Conservation (phyloP, 2,797 vertebrate genomes). For the Sciurus vulgaris region DNA sequence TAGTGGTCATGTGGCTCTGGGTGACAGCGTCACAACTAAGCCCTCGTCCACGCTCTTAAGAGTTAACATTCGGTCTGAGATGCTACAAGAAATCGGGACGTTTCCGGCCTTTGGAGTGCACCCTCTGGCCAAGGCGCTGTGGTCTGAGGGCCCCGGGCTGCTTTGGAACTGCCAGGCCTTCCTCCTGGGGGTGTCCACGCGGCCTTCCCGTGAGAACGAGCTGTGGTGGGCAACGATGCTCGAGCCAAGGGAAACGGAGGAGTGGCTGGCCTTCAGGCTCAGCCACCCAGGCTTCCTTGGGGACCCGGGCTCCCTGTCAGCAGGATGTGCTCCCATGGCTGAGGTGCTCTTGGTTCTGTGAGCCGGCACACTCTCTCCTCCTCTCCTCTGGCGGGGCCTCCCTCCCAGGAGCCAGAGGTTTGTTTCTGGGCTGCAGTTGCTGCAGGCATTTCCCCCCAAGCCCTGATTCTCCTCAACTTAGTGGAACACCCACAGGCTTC, state of each 20-base stretch:
- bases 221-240: not conserved
- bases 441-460: not conserved
- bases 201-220: not conserved
- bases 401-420: not conserved
- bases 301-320: not conserved
- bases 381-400: not conserved
- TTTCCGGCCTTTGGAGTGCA: conserved; percentile 4
- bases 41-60: not conserved
- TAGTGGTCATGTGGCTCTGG: not conserved
- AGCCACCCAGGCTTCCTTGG: not conserved
- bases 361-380: not conserved
- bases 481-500: not conserved
- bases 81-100: not conserved
- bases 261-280: not conserved
- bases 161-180: conserved; percentile 30
- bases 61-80: conserved; percentile 3
- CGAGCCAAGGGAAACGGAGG: not conserved
- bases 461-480: not conserved
- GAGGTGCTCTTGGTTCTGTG: not conserved
- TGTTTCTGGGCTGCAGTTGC: not conserved
- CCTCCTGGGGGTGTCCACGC: not conserved
- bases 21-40: not conserved
- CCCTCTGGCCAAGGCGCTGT: not conserved
- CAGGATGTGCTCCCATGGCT: no score
- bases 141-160: not conserved